Evolutionary conservation across 1,140 invertebrate genomes (phyloP), one percentile per base, ranked within the genome.

Genomic region (Drosophila kanapiae): DNA sequence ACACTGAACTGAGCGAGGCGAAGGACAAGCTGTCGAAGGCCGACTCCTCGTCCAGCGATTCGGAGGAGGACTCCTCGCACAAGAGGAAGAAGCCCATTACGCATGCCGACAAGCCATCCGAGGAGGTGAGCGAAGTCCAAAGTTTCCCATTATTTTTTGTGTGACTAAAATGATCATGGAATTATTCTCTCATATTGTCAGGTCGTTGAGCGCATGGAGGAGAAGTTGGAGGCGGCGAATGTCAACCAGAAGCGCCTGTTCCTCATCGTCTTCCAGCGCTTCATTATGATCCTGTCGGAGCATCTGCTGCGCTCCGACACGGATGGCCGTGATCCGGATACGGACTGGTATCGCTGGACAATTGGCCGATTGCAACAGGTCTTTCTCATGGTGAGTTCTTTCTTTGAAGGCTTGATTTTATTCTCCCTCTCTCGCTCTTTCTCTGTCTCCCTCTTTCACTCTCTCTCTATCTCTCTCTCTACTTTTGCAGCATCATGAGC

Each of bases 251-350:
- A 99, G 93, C 98, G 98, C 93, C 94, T 99, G 18, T 99, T 99
- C 91, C 95, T 99, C 10, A 99, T 99, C 91, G 97, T 99, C 83
- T 99, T 99, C 93, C 98, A 99, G 96, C 95, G 98, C 75, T 99
- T 99, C 93, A 99, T 99, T 71, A 99, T 99, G 97, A 98, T 99
- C 78, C 94, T 99, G 51, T 99, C 98, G 0, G 98, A 99, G 93
- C 98, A 99, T 94, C 95, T 99, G 76, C 97, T 98, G 35, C 94
- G 96, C 40, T 98, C 97, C 93, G 98, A 99, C 92, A 97, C 97
- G 5, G 98, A 99, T 93, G 97, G 96, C 16, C 95, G 96, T 74
- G 98, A 99, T 93, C 98, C 97, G 87, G 97, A 98, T 91, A 99
- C 98, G n/a, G 95, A 97, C 92, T 99, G 98, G 98, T 99, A 99